Base-by-base conservation (phyloP, 2,797 vertebrate genomes). In the Mallotus villosus region DNA sequence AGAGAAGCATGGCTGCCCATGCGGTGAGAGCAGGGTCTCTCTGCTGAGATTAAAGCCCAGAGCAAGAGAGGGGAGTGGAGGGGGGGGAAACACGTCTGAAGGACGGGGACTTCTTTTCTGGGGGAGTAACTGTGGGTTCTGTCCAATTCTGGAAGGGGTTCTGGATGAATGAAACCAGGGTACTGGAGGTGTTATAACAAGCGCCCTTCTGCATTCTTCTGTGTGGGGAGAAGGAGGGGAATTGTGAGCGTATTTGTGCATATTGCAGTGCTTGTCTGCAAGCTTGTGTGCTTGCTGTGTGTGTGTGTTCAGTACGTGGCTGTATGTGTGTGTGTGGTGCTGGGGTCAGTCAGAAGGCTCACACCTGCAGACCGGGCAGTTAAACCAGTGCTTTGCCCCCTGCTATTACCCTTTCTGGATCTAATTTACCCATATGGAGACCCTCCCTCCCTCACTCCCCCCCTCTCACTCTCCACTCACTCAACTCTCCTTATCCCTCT, bases 341-440 rank as follows among this genome's bases (percentile, higher is more conserved):
- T 82, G 78, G 78, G 90, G 84, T 90, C 86, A 86, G 74, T 82
- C 73, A 72, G 79, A 85, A 84, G 80, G 82, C 74, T 84, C 78
- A 78, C 92, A 92, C 89, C 91, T 92, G 90, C 89, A 87, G 85
- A 79, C 79, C 59, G 67, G 83, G 82, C 82, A 82, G 84, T 88
- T 91, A 92, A 93, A 87, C 55, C 77, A 83, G 80, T 71, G 69
- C 81, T 86, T 82, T 87, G 81, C 88, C 84, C 81, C 86, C 86
- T 85, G 80, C 86, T 82, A 86, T 78, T 87, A 81, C 72, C 76
- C 77, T 81, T 84, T 91, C 90, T 94, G 88, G 89, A 89, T 91
- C 78, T 86, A 91, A 93, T 91, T 94, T 90, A 84, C 74, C 78
- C 77, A 70, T 84, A 79, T 86, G 80, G 86, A 73, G 71, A 77